These are phyloP conservation scores for Pardosa pseudoannulata DNA, from an alignment of 2,888 invertebrate species.

Conservation along the genomic window DNA sequence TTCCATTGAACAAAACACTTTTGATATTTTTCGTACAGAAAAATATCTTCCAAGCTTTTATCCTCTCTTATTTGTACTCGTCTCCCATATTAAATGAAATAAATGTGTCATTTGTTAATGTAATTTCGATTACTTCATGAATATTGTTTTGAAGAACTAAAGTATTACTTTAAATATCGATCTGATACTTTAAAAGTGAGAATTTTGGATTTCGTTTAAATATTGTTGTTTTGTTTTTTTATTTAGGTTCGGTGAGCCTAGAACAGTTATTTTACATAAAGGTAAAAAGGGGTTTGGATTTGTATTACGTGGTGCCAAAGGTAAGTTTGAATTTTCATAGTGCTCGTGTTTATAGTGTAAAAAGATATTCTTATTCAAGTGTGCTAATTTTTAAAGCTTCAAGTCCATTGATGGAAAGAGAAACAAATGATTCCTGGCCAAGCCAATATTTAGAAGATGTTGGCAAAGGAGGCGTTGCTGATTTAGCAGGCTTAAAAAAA, in stretches of 20 bases:
- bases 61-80: too few relatives aligned
- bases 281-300: slow-evolving; percentile 98
- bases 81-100: too few relatives aligned
- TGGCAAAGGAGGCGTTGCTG: slow-evolving; percentile 96
- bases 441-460: slow-evolving; percentile 99
- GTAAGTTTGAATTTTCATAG: slow-evolving; percentile 75
- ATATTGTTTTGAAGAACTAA: too few relatives aligned
- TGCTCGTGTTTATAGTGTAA: not conserved
- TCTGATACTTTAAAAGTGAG: too few relatives aligned
- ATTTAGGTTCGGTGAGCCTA: slow-evolving; percentile 67
- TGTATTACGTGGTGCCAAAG: slow-evolving; percentile 96
- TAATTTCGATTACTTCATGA: too few relatives aligned
- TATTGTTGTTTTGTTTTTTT: not conserved
- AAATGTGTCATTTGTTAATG: too few relatives aligned
- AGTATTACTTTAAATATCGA: too few relatives aligned
- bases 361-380: not conserved
- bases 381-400: slow-evolving; percentile 80
- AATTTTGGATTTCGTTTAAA: too few relatives aligned
- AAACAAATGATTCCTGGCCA: slow-evolving; percentile 93
- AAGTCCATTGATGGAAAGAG: slow-evolving; percentile 92
- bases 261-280: slow-evolving; percentile 91
- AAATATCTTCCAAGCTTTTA: too few relatives aligned
- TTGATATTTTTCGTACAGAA: too few relatives aligned
- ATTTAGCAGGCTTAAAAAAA: slow-evolving; percentile 92
- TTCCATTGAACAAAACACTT: too few relatives aligned